These are phyloP conservation scores for Platypus cylindrus DNA, from an alignment of 2,888 invertebrate species.

Conservation along the genomic window DNA sequence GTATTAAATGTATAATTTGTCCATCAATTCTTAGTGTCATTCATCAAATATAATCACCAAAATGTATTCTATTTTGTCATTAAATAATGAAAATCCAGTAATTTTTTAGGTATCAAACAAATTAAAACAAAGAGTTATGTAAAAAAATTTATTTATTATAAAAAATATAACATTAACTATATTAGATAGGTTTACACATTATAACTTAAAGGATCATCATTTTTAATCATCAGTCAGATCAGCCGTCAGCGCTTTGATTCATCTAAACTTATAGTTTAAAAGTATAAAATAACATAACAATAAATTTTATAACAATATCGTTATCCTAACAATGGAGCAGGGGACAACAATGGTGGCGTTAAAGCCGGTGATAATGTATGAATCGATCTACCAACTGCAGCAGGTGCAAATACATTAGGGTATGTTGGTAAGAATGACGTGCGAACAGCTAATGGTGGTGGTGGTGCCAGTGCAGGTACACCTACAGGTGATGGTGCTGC, in stretches of 20 bases:
- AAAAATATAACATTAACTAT: no score
- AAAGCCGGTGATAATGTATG: constrained; percentile 24
- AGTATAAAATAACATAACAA: no score
- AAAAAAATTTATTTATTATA: constrained; percentile 3
- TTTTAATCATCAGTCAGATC: no score
- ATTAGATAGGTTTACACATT: no score
- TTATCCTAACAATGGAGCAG: constrained; percentile 17
- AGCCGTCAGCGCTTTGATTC: neutral
- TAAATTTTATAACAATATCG: no score
- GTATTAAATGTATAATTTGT: no score
- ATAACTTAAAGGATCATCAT: no score
- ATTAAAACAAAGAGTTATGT: neutral
- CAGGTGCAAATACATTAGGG: constrained; percentile 4
- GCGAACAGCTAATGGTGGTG: neutral
- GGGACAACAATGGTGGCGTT: constrained; percentile 8
- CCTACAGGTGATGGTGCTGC: constrained; percentile 17
- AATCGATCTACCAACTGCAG: constrained; percentile 18
- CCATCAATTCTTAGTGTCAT: no score
- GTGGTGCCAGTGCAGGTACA: constrained; percentile 17
- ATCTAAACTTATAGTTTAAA: neutral
- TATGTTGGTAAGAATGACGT: constrained; percentile 1
- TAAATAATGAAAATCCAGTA: no score
- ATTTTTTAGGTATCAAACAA: no score
- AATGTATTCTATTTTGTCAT: no score
- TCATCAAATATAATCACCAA: no score